phyloP scores from a whole-genome alignment of 2,113 vertebrate species.

The Trogon melanurus region DNA sequence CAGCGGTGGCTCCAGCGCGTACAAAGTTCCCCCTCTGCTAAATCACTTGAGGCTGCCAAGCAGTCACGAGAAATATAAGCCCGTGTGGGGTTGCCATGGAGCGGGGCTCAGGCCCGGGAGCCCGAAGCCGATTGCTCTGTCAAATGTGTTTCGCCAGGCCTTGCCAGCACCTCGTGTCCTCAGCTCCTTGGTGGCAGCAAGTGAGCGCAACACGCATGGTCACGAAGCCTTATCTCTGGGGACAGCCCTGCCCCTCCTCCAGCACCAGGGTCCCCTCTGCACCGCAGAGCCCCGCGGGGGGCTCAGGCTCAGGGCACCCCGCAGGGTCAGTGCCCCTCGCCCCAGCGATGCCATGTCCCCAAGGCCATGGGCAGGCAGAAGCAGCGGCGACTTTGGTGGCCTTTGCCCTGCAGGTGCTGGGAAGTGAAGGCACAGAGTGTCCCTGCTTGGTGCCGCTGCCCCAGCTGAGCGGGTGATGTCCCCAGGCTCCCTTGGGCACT shows the following conservation, averaged over 20 bases:
- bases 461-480: neutral
- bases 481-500: fast-evolving
- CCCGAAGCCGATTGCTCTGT: neutral
- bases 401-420: neutral
- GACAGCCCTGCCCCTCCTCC: neutral
- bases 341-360: fast-evolving
- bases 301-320: neutral
- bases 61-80: slow-evolving; percentile 64
- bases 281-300: neutral
- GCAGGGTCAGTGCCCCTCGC: fast-evolving
- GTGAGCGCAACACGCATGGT: fast-evolving
- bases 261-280: fast-evolving
- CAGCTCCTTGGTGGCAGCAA: neutral
- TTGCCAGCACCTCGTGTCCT: neutral
- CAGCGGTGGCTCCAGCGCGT: neutral
- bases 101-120: slow-evolving; percentile 41
- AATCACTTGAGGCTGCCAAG: slow-evolving; percentile 68
- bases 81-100: slow-evolving; percentile 56
- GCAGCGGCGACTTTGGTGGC: neutral
- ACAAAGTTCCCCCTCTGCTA: slow-evolving; percentile 48
- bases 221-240: neutral
- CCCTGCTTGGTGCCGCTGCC: neutral
- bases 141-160: neutral
- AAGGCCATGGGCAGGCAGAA: neutral
- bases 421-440: neutral